These are phyloP conservation scores for Blennius ocellaris DNA, from an alignment of 2,113 vertebrate genomes.

Conservation along the genomic window DNA sequence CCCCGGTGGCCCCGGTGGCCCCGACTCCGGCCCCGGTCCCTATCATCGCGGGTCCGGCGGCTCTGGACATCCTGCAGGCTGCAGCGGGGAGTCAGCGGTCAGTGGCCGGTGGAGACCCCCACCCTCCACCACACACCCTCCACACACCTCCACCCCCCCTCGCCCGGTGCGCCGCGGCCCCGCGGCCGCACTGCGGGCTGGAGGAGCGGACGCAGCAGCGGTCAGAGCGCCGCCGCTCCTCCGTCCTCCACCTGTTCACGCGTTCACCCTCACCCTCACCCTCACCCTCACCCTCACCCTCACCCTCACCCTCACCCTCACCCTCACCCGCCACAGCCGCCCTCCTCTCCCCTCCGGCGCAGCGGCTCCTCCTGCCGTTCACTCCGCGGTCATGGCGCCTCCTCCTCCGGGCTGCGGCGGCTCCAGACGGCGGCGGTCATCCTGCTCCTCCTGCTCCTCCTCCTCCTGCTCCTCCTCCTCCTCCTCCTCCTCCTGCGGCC, in stretches of 20 bases:
- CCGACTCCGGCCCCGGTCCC: slow-evolving; percentile 15
- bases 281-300: neutral
- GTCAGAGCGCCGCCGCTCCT: slow-evolving; percentile 8
- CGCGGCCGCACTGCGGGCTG: slow-evolving; percentile 17
- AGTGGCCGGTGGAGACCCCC: neutral
- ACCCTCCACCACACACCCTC: no score
- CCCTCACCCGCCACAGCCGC: slow-evolving; percentile 20
- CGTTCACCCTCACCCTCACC: neutral
- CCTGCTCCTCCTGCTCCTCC: neutral
- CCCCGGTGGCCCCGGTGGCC: slow-evolving; percentile 81
- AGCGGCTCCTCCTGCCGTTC: slow-evolving; percentile 51
- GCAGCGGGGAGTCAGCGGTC: neutral
- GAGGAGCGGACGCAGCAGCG: slow-evolving; percentile 5
- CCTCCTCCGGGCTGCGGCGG: slow-evolving; percentile 54
- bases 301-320: neutral
- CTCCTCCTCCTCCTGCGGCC: slow-evolving; percentile 14
- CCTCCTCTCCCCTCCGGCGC: slow-evolving; percentile 31
- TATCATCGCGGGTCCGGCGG: no score
- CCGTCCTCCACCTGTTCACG: slow-evolving; percentile 12
- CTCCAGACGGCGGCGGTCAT: slow-evolving; percentile 38
- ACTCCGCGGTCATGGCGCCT: slow-evolving; percentile 70
- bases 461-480: slow-evolving; percentile 50
- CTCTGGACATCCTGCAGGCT: no score
- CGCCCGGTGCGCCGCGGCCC: slow-evolving; percentile 22
- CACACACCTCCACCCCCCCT: no score